Conservation (phyloP, 2,113 vertebrate species). For the Tretioscincus oriximinensis region DNA sequence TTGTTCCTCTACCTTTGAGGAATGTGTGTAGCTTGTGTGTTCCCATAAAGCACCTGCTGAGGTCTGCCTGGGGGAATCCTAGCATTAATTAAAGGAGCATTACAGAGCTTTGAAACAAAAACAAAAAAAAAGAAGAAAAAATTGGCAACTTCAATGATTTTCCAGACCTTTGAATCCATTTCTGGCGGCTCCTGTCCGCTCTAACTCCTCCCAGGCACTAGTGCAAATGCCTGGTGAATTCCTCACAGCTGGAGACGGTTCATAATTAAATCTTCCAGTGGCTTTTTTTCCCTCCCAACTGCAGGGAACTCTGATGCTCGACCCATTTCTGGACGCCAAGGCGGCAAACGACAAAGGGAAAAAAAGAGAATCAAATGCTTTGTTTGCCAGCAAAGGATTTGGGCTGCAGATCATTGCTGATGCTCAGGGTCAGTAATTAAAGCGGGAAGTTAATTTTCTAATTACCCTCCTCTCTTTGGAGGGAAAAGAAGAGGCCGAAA, state of each 20-base stretch:
- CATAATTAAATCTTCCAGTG: constrained; percentile 10
- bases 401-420: background rate
- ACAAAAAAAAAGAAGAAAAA: too few species aligned
- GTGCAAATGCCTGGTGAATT: background rate
- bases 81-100: background rate
- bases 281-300: background rate
- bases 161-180: fast-evolving
- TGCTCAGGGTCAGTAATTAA: constrained; percentile 10
- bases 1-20: background rate
- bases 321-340: background rate
- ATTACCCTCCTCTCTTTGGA: constrained; percentile 2
- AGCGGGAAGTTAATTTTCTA: constrained; percentile 1
- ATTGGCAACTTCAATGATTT: fast-evolving
- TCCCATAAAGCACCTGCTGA: background rate
- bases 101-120: background rate
- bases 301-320: background rate
- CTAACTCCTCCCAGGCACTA: fast-evolving
- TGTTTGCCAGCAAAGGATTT: background rate
- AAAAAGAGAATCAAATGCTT: background rate
- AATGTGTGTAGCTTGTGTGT: too few species aligned
- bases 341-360: background rate
- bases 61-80: too few species aligned
- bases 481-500: background rate
- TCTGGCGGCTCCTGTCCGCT: fast-evolving
- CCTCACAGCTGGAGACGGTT: background rate